phyloP scores from a whole-genome alignment of 2,888 invertebrate genomes.

The Acronicta psi region DNA sequence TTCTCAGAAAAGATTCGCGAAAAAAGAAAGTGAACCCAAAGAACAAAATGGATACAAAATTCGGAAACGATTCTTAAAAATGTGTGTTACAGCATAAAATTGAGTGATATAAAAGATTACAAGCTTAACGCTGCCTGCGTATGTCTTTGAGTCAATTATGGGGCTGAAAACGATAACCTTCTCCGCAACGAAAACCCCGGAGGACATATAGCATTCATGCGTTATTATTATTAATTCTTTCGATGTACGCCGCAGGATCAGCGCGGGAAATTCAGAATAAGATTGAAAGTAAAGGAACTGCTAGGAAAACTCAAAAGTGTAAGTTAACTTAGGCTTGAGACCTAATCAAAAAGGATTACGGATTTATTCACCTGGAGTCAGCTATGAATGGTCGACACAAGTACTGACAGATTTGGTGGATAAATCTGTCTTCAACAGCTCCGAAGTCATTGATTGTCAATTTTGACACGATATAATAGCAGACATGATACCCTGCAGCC shows the following conservation, averaged over 20 bases:
- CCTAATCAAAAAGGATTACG: constrained; percentile 36
- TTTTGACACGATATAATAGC: no score
- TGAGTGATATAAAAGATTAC: constrained; percentile 12
- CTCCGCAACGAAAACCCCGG: constrained; percentile 25
- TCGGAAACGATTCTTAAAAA: constrained; percentile 3
- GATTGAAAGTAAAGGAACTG: constrained; percentile 11
- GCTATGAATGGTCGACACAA: no score
- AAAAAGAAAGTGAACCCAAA: constrained; percentile 2
- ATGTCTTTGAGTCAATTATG: constrained; percentile 31
- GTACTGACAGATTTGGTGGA: no score
- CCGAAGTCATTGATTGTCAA: no score
- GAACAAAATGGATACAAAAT: constrained; percentile 7
- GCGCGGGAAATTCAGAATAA: constrained; percentile 13
- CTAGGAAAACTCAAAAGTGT: constrained; percentile 33
- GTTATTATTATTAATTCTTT: constrained; percentile 58
- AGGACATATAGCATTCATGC: constrained; percentile 55
- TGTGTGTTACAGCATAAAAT: constrained; percentile 7
- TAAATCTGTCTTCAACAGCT: no score
- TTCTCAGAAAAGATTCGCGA: neutral
- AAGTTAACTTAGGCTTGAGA: constrained; percentile 22
- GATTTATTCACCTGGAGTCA: constrained; percentile 24
- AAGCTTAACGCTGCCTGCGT: constrained; percentile 7
- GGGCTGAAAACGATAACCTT: constrained; percentile 37
- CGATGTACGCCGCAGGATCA: constrained; percentile 27
- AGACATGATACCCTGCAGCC: no score